Conservation (phyloP, 2,113 vertebrate species). For the Sorex fumeus region DNA sequence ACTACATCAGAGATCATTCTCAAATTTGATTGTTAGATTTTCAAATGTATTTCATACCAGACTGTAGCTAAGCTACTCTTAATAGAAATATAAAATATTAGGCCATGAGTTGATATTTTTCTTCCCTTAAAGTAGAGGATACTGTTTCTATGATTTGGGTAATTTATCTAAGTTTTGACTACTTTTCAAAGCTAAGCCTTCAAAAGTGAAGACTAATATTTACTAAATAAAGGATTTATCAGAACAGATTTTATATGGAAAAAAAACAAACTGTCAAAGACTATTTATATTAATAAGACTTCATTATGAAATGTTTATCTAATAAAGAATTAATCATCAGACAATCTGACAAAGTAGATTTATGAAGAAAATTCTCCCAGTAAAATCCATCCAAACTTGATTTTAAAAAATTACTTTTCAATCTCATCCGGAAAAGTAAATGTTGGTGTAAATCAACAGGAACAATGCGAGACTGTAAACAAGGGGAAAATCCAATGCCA, state of each 20-base stretch:
- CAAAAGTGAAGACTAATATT: slow-evolving; percentile 17
- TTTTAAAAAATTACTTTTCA: background rate
- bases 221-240: background rate
- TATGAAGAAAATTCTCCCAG: background rate
- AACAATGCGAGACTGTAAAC: background rate
- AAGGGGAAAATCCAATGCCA: background rate
- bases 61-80: background rate
- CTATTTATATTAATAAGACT: background rate
- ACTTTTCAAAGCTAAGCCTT: background rate
- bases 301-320: background rate
- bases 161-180: slow-evolving; percentile 16
- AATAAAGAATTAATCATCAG: background rate
- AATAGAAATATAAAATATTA: background rate
- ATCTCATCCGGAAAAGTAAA: too few species aligned
- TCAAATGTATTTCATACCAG: background rate
- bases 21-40: background rate
- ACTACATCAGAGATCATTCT: slow-evolving; percentile 23
- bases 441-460: background rate
- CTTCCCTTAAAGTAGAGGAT: background rate
- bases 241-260: background rate
- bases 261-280: background rate
- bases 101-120: slow-evolving; percentile 19
- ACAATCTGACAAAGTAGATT: background rate
- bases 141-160: background rate
- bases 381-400: background rate